Base-by-base conservation (phyloP, 2,797 vertebrate genomes). In the Danio albolineatus region DNA sequence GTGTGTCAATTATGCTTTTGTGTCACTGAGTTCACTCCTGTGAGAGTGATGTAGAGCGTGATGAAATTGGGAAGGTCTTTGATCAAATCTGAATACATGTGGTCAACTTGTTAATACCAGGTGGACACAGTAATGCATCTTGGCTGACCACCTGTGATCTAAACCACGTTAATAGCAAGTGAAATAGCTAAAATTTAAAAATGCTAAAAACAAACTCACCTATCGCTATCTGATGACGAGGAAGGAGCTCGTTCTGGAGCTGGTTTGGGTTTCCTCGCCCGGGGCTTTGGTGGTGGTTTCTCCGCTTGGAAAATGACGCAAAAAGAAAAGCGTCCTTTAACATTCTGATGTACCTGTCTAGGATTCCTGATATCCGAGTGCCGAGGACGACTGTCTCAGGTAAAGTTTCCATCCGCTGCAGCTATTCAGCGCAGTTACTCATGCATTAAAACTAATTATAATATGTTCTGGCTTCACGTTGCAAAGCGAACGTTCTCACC, bases 161-260 rank as follows among this genome's bases (percentile, higher is more conserved):
- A 28, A 28, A 28, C 28, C 28, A n/a, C n/a, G 28, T 28, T 28
- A 28, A 28, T 28, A 28, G 1, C 28, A 28, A 10, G 21, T 36
- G 14, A 21, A 21, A 28, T 43, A 43, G 4, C 6, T n/a, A 14
- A 38, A 70, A 53, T 28, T 5, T 6, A 4, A 51, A 19, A 59
- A 2, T 16, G 5, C 13, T 0, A 73, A 62, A 13, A 36, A 19
- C 14, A 12, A 48, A 53, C 82, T 5, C 28, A 98, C 98, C 97
- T 99, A 90, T 97, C 95, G 0, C 97, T 99, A 92, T 96, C 96
- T 10, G 93, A 96, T 41, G 94, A 94, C 2, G 94, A 93, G 62
- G 92, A 90, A 0, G 96, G 92, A 7, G 95, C 93, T 70, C 92
- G 89, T 87, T 93, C 96, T 0, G 91, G 92, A 73, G 95, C 92